Evolutionary conservation across 2,113 vertebrate genomes (phyloP).

Genomic region (Nothobranchius kuhntae): DNA sequence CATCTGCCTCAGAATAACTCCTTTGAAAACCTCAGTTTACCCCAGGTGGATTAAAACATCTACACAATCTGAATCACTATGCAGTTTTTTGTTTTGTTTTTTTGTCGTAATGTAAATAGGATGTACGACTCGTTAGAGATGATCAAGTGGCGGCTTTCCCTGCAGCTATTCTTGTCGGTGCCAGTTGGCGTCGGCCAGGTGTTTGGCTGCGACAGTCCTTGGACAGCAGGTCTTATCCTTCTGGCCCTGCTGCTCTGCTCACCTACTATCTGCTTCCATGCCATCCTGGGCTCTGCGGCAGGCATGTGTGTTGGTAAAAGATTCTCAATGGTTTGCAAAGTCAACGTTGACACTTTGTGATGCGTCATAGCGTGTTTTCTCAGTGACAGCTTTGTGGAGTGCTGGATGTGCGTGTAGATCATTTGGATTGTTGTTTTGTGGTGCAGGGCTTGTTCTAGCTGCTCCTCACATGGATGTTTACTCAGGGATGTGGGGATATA

Average conservation of each 20-base stretch:
- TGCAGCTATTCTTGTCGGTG: slow-evolving; percentile 81
- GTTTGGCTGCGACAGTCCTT: slow-evolving; percentile 83
- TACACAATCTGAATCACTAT: not conserved
- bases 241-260: slow-evolving; percentile 84
- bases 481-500: slow-evolving; percentile 12
- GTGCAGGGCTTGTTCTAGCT: slow-evolving; percentile 81
- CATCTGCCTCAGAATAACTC: slow-evolving; percentile 66
- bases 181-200: slow-evolving; percentile 83
- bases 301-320: slow-evolving; percentile 80
- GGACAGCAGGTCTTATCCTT: slow-evolving; percentile 83
- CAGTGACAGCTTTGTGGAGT: too few relatives aligned
- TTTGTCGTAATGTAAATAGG: not conserved
- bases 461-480: slow-evolving; percentile 79
- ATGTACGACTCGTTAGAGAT: not conserved
- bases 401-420: not conserved
- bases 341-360: too few relatives aligned
- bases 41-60: slow-evolving; percentile 66
- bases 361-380: too few relatives aligned
- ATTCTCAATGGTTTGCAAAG: slow-evolving; percentile 18
- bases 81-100: not conserved
- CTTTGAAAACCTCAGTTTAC: slow-evolving; percentile 64
- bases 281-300: slow-evolving; percentile 80
- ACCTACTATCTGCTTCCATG: slow-evolving; percentile 79
- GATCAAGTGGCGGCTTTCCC: not conserved
- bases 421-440: not conserved